Evolutionary conservation across 2,113 vertebrate species (phyloP).

Genomic region (Numenius arquata): DNA sequence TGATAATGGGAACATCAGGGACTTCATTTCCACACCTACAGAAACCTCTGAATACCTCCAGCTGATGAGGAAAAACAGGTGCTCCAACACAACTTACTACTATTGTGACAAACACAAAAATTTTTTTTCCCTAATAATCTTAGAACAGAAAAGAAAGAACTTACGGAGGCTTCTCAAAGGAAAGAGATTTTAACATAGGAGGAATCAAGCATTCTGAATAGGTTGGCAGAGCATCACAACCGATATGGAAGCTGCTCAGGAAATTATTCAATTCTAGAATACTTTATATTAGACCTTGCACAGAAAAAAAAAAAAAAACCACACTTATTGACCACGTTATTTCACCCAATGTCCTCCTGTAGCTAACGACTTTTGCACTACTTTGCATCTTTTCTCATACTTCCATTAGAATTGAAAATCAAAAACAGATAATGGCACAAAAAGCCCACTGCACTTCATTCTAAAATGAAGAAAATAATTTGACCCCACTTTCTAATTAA

Average conservation of each 20-base stretch:
- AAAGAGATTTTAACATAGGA: neutral
- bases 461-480: neutral
- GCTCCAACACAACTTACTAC: neutral
- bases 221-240: neutral
- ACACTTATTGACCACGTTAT: neutral
- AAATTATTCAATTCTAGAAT: neutral
- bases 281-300: neutral
- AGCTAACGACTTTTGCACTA: neutral
- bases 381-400: neutral
- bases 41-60: neutral
- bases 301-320: neutral
- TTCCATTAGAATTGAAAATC: neutral
- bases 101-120: neutral
- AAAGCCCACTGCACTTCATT: neutral
- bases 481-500: neutral
- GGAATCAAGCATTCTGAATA: neutral
- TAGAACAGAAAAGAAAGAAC: neutral
- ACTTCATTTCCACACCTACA: neutral
- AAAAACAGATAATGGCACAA: neutral
- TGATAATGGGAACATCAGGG: neutral
- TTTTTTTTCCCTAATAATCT: neutral
- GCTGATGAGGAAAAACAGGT: neutral
- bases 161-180: rapidly evolving
- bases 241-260: neutral
- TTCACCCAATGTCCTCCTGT: neutral